Conservation (phyloP, 2,797 vertebrate genomes). For the Cyclopterus lumpus region DNA sequence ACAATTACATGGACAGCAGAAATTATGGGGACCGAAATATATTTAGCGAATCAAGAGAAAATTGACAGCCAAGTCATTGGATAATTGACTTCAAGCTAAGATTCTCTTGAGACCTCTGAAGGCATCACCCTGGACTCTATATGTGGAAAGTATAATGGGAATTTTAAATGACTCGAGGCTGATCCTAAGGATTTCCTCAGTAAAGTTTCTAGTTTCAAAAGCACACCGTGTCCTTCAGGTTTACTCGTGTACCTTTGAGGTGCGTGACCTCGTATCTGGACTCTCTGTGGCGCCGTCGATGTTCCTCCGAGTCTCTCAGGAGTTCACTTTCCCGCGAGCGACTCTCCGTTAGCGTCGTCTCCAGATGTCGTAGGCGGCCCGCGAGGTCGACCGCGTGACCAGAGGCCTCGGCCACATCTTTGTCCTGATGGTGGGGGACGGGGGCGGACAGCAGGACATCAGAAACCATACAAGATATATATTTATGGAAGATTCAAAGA, state of each 20-base stretch:
- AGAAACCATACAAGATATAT: not conserved
- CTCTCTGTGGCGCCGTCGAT: constrained; percentile 78
- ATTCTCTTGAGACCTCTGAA: too few relatives aligned
- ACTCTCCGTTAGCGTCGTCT: constrained; percentile 74
- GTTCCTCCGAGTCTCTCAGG: constrained; percentile 83
- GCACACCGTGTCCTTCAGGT: not conserved
- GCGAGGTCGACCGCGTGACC: constrained; percentile 84
- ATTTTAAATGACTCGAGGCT: too few relatives aligned
- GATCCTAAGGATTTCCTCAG: too few relatives aligned
- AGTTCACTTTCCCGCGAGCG: constrained; percentile 74
- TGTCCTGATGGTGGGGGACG: constrained; percentile 82
- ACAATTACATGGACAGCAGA: not conserved
- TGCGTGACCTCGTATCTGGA: constrained; percentile 76
- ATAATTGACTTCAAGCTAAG: not conserved
- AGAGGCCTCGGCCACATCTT: constrained; percentile 86
- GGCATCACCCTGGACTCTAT: too few relatives aligned
- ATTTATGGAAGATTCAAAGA: not conserved
- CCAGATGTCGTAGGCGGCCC: constrained; percentile 79
- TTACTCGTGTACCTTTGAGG: constrained; percentile 83
- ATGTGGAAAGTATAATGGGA: too few relatives aligned
- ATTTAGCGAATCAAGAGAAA: too few relatives aligned
- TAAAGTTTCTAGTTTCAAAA: too few relatives aligned
- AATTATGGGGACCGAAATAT: not conserved
- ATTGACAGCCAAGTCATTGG: not conserved
- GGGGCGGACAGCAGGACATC: not conserved